Evolutionary conservation across 2,888 invertebrate species (phyloP).

Genomic region (Nomada fucata): DNA sequence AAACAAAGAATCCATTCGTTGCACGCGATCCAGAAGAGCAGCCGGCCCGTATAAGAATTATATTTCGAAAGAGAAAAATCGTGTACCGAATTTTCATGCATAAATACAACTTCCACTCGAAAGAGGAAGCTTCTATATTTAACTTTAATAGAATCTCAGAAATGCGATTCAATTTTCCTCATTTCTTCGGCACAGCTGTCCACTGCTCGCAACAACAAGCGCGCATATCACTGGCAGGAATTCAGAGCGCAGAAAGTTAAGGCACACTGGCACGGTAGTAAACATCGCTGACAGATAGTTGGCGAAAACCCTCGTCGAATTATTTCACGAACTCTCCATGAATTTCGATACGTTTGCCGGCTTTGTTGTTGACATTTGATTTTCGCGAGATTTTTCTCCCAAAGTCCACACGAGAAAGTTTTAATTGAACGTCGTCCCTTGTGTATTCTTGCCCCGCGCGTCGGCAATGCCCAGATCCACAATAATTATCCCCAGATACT

Average conservation of each 20-base stretch:
- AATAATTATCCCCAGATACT: background rate
- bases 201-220: background rate
- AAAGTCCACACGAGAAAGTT: constrained; percentile 13
- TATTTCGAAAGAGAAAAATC: no score
- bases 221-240: background rate
- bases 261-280: background rate
- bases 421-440: constrained; percentile 11
- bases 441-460: background rate
- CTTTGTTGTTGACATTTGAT: constrained; percentile 14
- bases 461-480: background rate
- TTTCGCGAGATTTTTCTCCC: constrained; percentile 2
- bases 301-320: background rate
- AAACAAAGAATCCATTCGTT: no score
- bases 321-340: constrained; percentile 7
- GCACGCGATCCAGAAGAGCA: no score
- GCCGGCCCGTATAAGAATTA: no score
- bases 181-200: background rate
- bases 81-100: no score
- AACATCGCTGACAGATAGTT: constrained; percentile 21
- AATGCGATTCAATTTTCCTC: background rate
- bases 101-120: no score
- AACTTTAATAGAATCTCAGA: no score
- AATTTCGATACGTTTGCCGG: constrained; percentile 25
- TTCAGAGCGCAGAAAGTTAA: background rate
- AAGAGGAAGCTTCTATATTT: no score